Evolutionary conservation across 2,888 invertebrate species (phyloP), one percentile per base, ranked within the genome.

Genomic region (Hydropsyche betteni): DNA sequence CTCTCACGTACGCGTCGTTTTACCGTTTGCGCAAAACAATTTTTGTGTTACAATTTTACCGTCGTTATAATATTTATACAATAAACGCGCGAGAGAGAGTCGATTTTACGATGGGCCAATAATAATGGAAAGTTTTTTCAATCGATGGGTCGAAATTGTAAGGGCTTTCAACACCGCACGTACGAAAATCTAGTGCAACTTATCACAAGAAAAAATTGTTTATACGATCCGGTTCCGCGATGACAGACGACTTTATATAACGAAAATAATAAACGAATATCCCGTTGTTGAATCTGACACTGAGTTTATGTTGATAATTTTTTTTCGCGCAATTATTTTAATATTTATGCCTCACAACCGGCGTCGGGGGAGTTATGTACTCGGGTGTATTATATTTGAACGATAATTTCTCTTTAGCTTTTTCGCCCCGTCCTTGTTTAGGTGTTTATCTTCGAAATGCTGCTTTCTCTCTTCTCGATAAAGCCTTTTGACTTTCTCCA

Each of bases 331-430:
- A 44, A 44, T 34, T 53, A 70, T 53, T 70, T 70, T 16, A 36
- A 70, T 53, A 70, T 70, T 70, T 70, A 70, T 38, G 70, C 14
- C 33, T 8, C 53, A 70, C 70, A 70, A 52, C 70, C 6, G 70
- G 24, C 53, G 70, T 70, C 52, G 14, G 16, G 14, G 16, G 52
- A 70, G 64, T 51, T 70, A 70, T 70, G 53, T 44, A 7, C 55
- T 55, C 7, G 10, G 68, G 36, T 16, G 51, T 14, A 10, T 8
- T 44, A 44, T 10, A 7, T 50, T 50, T 10, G 69, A 16, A 68
- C 36, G 44, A 68, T 68, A 68, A 68, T 68, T 68, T 68, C 34
- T 34, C 14, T 12, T n/a, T n/a, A 68, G 38, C 36, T 12, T 68
- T 34, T 68, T 38, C 68, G 24, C 38, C 34, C 36, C 24, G 14